These are phyloP conservation scores for Drosophila dives DNA, from an alignment of 2,888 invertebrate genomes.

Conservation along the genomic window DNA sequence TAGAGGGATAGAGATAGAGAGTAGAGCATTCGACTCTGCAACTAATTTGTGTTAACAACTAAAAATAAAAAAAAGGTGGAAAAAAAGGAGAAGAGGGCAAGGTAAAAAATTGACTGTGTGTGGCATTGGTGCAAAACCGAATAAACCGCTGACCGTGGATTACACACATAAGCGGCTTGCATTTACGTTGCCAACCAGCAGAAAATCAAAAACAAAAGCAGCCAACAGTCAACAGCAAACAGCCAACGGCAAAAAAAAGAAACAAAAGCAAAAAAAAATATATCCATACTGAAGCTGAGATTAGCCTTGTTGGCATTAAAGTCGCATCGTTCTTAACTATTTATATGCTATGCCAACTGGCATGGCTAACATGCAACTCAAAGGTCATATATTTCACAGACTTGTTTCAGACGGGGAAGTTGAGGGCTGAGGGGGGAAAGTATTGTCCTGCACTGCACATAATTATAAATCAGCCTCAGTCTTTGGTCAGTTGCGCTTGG, in stretches of 20 bases:
- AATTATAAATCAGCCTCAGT: slow-evolving; percentile 68
- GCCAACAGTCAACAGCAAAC: background rate
- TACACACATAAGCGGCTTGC: slow-evolving; percentile 71
- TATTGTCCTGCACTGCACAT: slow-evolving; percentile 45
- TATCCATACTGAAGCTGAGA: slow-evolving; percentile 10
- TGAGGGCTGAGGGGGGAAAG: background rate
- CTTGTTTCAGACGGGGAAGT: background rate
- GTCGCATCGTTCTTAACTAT: slow-evolving; percentile 51
- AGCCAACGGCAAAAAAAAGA: background rate
- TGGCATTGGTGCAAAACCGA: slow-evolving; percentile 38
- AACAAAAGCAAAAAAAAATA: slow-evolving; percentile 29
- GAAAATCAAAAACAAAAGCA: slow-evolving; percentile 27
- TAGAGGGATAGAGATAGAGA: background rate
- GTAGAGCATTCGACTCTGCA: background rate
- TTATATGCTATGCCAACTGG: slow-evolving; percentile 56
- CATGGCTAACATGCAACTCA: slow-evolving; percentile 41
- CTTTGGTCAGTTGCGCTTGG: slow-evolving; percentile 43
- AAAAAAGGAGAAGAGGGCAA: slow-evolving; percentile 14
- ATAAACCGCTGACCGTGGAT: slow-evolving; percentile 64
- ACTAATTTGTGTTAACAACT: slow-evolving; percentile 5
- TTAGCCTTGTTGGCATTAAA: slow-evolving; percentile 43
- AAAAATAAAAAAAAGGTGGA: background rate
- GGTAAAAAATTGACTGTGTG: slow-evolving; percentile 55
- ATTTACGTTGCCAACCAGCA: slow-evolving; percentile 22
- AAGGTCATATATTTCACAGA: slow-evolving; percentile 42